Percentiles rank a stretch among this genome's conserved stretches.
Evolutionary conservation across 2,888 invertebrate genomes (phyloP).

Genomic region (Cantharis rustica): DNA sequence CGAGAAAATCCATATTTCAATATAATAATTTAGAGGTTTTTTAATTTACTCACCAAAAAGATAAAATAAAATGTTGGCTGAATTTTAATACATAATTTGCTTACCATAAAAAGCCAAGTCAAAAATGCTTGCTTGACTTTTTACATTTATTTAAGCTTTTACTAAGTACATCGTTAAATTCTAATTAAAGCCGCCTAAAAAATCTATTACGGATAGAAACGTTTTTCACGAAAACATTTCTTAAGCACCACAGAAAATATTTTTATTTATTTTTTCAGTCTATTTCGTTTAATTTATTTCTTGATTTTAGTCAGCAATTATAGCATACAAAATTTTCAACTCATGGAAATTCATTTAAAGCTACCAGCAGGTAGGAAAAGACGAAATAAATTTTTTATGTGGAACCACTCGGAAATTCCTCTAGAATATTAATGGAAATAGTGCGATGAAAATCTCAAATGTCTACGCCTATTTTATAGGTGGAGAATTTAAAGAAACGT

Average conservation of each 20-base stretch:
- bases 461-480: no score
- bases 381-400: background rate
- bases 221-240: slow-evolving; percentile 1
- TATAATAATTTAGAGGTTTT: background rate
- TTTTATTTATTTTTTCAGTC: background rate
- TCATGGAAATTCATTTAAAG: background rate
- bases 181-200: slow-evolving; percentile 13
- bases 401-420: background rate
- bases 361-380: background rate
- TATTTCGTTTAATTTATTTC: background rate
- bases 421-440: no score
- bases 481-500: no score
- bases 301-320: background rate
- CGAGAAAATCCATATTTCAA: background rate
- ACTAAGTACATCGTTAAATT: slow-evolving; percentile 13
- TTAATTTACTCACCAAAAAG: background rate
- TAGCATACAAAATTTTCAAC: background rate
- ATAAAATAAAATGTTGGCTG: background rate
- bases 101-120: background rate
- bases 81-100: background rate
- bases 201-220: slow-evolving; percentile 11
- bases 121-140: background rate
- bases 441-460: no score
- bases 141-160: slow-evolving; percentile 3
- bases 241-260: background rate